Base-by-base conservation (phyloP, 2,888 invertebrate genomes). In the Exocentrus adspersus region DNA sequence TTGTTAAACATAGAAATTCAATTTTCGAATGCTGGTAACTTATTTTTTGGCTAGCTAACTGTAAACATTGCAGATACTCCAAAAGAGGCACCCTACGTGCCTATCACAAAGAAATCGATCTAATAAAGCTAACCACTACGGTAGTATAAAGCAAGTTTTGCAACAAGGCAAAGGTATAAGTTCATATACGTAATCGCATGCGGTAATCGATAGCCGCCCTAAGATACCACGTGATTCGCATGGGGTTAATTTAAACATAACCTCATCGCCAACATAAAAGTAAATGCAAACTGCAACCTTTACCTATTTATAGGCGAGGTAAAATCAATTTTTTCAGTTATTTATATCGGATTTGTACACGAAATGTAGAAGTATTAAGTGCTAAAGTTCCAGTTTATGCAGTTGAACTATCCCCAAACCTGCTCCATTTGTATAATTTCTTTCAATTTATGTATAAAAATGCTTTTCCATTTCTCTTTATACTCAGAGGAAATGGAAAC, bases 61-160 rank as follows among this genome's bases (percentile, higher is more conserved):
- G 42, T 41, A 60, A 67, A 65, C 67, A 67, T 65, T 64, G 70
- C 71, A 72, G 71, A 64, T 67, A 64, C 70, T 64, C 66, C 65
- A 60, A 68, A 70, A 71, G 65, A 69, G 64, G 68, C 67, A 69
- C 73, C 72, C n/a, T n/a, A n/a, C n/a, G 76, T 76, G 69, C 76
- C 75, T 76, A 76, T 76, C 75, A 75, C 76, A 70, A 70, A 68
- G 67, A 66, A 70, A 76, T 76, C 76, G 76, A 76, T 76, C 71
- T 68, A 70, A 73, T 72, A 73, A 71, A 65, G 62, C 52, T 30
- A 51, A 65, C 63, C 37, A n/a, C 37, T 14, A 14, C 12, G 12
- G 37, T 60, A 51, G 58, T 69, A 56, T 62, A 52, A 62, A 65
- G 62, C 16, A 56, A 52, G 30, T 63, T 65, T 59, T 62, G 41